These are phyloP conservation scores for Ptilonorhynchus violaceus DNA, from an alignment of 2,113 vertebrate species.

Conservation along the genomic window DNA sequence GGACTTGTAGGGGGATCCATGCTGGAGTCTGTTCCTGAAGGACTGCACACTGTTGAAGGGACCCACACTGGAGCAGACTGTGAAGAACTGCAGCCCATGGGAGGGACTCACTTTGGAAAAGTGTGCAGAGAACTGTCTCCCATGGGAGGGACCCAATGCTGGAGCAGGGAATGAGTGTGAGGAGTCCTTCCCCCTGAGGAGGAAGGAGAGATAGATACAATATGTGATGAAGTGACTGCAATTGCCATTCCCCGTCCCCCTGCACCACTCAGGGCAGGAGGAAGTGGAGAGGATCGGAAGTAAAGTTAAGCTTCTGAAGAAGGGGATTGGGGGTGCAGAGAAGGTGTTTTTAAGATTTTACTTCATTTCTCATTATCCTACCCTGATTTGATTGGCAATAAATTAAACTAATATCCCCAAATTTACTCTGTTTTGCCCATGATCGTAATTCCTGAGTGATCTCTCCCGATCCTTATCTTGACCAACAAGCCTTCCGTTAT, in stretches of 20 bases:
- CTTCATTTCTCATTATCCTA: background rate
- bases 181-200: background rate
- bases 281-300: accelerated
- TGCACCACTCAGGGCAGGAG: background rate
- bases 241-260: background rate
- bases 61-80: background rate
- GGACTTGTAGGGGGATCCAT: background rate
- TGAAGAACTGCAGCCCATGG: background rate
- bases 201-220: background rate
- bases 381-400: background rate
- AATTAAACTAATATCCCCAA: background rate
- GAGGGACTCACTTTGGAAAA: background rate
- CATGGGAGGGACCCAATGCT: background rate
- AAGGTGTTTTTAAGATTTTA: background rate
- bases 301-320: background rate
- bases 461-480: background rate
- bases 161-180: background rate
- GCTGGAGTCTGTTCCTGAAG: background rate
- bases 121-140: background rate
- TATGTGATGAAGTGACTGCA: background rate
- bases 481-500: accelerated
- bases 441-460: background rate
- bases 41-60: background rate
- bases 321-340: background rate
- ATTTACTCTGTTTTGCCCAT: background rate